A percentile compares a stretch with the other conserved stretches of the same genome.
Conservation (phyloP, 2,888 invertebrate species). For the Syrista parreyssii region DNA sequence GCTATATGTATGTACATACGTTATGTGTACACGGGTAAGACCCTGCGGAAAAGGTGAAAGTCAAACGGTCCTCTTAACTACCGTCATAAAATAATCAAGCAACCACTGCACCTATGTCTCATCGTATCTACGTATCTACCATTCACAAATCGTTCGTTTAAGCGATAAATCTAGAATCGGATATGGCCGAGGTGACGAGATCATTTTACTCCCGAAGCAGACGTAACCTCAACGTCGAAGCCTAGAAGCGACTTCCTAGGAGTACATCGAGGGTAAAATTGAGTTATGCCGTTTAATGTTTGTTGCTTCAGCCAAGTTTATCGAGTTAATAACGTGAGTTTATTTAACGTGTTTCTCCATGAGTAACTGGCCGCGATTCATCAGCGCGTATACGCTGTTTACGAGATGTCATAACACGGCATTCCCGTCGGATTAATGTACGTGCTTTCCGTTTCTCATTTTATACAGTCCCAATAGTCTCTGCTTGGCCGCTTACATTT, state of each 20-base stretch:
- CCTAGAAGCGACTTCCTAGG: neutral
- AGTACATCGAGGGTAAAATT: slow-evolving; percentile 20
- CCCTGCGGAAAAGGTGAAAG: neutral
- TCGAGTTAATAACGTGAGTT: slow-evolving; percentile 59
- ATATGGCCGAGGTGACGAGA: neutral
- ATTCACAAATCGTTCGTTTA: neutral
- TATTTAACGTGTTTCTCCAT: slow-evolving; percentile 48
- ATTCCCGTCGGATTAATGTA: slow-evolving; percentile 46
- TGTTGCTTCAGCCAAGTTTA: slow-evolving; percentile 51
- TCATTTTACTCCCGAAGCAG: neutral
- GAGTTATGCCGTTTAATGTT: slow-evolving; percentile 33
- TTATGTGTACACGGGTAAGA: too few relatives aligned
- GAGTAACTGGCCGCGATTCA: slow-evolving; percentile 42
- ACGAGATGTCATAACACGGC: slow-evolving; percentile 55
- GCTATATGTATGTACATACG: neutral
- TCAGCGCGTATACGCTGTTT: slow-evolving; percentile 47
- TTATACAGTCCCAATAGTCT: slow-evolving; percentile 24
- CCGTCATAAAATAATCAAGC: neutral
- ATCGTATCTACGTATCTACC: neutral
- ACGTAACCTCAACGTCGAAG: neutral
- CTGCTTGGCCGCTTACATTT: slow-evolving; percentile 26
- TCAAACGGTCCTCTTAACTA: neutral
- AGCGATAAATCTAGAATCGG: neutral
- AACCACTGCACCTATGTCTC: neutral
- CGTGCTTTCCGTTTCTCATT: slow-evolving; percentile 30